These are phyloP conservation scores for Magallana nippona DNA, from an alignment of 2,888 invertebrate species.

Conservation along the genomic window DNA sequence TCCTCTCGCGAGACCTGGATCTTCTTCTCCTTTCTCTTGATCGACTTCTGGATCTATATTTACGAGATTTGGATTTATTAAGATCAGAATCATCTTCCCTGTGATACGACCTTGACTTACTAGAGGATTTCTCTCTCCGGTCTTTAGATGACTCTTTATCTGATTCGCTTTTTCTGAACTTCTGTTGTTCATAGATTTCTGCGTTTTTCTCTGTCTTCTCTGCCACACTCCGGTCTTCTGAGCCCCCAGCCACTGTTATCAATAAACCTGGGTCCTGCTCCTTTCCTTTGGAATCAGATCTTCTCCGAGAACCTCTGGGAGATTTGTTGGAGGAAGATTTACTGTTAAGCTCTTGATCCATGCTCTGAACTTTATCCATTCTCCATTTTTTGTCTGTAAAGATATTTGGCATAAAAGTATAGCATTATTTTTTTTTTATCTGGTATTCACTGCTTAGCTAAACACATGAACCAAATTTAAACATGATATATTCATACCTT, in stretches of 20 bases:
- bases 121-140: slow-evolving; percentile 29
- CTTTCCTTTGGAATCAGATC: neutral
- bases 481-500: neutral
- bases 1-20: slow-evolving; percentile 53
- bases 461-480: neutral
- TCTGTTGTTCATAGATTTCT: slow-evolving; percentile 51
- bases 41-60: slow-evolving; percentile 52
- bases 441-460: neutral
- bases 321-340: slow-evolving; percentile 26
- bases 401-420: neutral
- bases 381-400: slow-evolving; percentile 15
- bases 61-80: slow-evolving; percentile 36
- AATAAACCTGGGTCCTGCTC: slow-evolving; percentile 35
- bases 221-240: slow-evolving; percentile 40
- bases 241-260: slow-evolving; percentile 49
- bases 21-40: slow-evolving; percentile 52
- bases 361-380: slow-evolving; percentile 5
- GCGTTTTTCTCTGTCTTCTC: slow-evolving; percentile 65
- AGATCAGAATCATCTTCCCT: neutral
- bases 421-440: neutral
- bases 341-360: slow-evolving; percentile 34
- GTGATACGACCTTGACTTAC: slow-evolving; percentile 38
- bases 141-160: slow-evolving; percentile 41
- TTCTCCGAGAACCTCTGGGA: slow-evolving; percentile 12
- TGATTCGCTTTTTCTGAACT: slow-evolving; percentile 53